Conservation (phyloP, 2,113 vertebrate genomes). For the Cavia porcellus region DNA sequence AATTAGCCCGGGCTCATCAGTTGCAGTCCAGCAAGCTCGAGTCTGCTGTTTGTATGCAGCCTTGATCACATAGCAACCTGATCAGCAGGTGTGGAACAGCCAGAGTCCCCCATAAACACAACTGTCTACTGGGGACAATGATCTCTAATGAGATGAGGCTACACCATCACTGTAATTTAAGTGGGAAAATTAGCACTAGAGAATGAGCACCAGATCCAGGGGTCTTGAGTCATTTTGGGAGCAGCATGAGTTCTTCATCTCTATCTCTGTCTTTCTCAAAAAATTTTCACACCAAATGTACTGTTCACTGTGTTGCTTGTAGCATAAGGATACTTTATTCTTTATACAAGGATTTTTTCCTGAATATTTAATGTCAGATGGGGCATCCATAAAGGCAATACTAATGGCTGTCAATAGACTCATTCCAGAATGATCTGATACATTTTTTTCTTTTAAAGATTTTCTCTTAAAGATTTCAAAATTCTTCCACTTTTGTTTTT, state of each 20-base stretch:
- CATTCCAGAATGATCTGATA: conserved; percentile 73
- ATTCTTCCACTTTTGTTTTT: conserved; percentile 64
- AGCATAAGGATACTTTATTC: conserved; percentile 78
- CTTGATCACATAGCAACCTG: conserved; percentile 95
- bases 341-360: conserved; percentile 78
- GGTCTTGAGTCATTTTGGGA: conserved; percentile 86
- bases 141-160: conserved; percentile 93
- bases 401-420: conserved; percentile 72
- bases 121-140: conserved; percentile 93
- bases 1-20: conserved; percentile 99
- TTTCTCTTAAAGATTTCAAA: conserved; percentile 65
- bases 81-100: conserved; percentile 98
- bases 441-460: conserved; percentile 74
- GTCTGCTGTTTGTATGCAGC: conserved; percentile 94
- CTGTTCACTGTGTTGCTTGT: conserved; percentile 74
- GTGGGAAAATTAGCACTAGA: conserved; percentile 93
- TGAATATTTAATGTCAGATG: conserved; percentile 86
- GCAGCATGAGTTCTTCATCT: conserved; percentile 8
- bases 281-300: conserved; percentile 56
- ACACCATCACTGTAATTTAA: conserved; percentile 93
- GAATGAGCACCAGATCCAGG: conserved; percentile 87
- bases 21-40: conserved; percentile 97
- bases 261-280: neutral
- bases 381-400: conserved; percentile 82
- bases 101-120: conserved; percentile 96